Evolutionary conservation across 1,140 invertebrate genomes (phyloP).

Genomic region (Zaprionus inermis): DNA sequence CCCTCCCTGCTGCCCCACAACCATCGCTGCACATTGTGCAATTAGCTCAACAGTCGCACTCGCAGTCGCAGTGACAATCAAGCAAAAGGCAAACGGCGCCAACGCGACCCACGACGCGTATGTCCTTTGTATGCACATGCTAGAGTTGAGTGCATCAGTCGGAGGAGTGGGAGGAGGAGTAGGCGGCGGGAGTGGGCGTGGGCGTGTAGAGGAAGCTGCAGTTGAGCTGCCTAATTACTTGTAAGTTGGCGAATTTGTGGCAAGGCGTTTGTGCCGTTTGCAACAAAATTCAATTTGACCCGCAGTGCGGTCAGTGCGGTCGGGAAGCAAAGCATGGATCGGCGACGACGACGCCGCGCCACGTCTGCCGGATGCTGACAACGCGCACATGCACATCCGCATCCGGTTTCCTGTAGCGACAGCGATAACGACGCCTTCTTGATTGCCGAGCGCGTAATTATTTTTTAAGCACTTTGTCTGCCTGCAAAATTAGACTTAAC

Average conservation of each 20-base stretch:
- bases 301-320: constrained; percentile 63
- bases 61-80: constrained; percentile 66
- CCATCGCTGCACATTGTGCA: constrained; percentile 62
- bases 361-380: constrained; percentile 58
- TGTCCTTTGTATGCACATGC: constrained; percentile 47
- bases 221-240: constrained; percentile 79
- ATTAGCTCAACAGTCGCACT: constrained; percentile 61
- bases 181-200: neutral
- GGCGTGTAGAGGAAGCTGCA: constrained; percentile 32
- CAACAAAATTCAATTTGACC: constrained; percentile 79
- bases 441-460: constrained; percentile 79
- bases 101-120: constrained; percentile 68
- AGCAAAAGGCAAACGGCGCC: constrained; percentile 58
- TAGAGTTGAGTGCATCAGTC: constrained; percentile 19
- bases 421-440: constrained; percentile 58
- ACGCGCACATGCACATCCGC: constrained; percentile 69
- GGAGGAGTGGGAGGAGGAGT: neutral
- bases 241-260: constrained; percentile 82
- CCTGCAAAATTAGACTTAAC: constrained; percentile 76
- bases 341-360: constrained; percentile 11
- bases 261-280: constrained; percentile 49
- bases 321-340: constrained; percentile 14
- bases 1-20: neutral
- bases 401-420: constrained; percentile 73
- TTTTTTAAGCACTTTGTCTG: constrained; percentile 81